Conservation (phyloP, 2,888 invertebrate genomes). For the Volucella inflata region DNA sequence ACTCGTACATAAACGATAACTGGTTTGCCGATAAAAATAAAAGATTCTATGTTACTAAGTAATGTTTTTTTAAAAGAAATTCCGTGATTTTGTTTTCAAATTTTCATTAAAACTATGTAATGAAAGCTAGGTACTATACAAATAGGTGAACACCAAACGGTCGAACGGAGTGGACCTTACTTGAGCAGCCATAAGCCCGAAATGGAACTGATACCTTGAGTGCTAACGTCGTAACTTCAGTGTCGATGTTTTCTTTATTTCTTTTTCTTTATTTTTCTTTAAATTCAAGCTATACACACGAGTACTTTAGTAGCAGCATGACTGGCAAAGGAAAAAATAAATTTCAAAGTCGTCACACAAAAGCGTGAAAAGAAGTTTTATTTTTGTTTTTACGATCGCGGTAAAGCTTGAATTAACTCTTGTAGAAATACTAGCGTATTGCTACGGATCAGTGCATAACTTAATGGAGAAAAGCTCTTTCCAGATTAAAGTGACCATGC, state of each 20-base stretch:
- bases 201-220: conserved; percentile 58
- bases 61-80: neutral
- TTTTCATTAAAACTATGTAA: conserved; percentile 12
- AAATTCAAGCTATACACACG: neutral
- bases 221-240: conserved; percentile 38
- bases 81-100: neutral
- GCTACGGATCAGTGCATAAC: too few relatives aligned
- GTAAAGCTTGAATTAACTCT: too few relatives aligned
- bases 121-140: too few relatives aligned
- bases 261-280: conserved; percentile 20
- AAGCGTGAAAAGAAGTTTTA: too few relatives aligned
- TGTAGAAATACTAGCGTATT: too few relatives aligned
- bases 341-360: neutral
- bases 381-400: too few relatives aligned
- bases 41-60: neutral
- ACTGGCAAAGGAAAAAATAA: neutral
- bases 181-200: conserved; percentile 31
- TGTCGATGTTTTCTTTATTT: conserved; percentile 14
- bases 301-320: neutral
- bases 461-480: too few relatives aligned
- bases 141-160: neutral
- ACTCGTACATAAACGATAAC: conserved; percentile 23
- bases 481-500: too few relatives aligned
- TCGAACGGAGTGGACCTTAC: conserved; percentile 14
- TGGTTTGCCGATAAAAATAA: conserved; percentile 22